phyloP scores from a whole-genome alignment of 2,113 vertebrate genomes.

The Silurus meridionalis region DNA sequence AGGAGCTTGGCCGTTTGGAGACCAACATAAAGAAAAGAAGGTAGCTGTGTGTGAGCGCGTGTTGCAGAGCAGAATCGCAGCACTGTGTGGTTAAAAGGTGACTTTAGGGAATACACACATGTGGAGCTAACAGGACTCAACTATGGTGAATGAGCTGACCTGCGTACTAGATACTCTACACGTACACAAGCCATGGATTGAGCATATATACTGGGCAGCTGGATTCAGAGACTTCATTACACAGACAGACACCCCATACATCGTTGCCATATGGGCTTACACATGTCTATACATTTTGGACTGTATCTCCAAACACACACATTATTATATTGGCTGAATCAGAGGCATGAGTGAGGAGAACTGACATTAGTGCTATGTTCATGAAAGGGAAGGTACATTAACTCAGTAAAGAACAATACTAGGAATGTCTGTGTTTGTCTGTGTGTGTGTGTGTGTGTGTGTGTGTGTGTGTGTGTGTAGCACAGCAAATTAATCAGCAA shows the following conservation, averaged over 20 bases:
- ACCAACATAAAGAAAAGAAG: conserved; percentile 82
- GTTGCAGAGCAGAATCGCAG: conserved; percentile 44
- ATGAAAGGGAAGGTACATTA: not conserved
- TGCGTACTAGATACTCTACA: conserved; percentile 3
- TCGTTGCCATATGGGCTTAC: conserved; percentile 15
- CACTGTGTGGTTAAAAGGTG: conserved; percentile 32
- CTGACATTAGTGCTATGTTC: conserved; percentile 49
- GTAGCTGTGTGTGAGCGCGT: conserved; percentile 67
- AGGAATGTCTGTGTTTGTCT: not conserved
- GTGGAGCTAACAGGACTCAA: conserved; percentile 11
- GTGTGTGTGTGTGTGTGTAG: not conserved
- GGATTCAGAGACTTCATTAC: conserved; percentile 18
- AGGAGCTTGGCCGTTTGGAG: conserved; percentile 86
- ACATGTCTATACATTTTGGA: conserved; percentile 3
- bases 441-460: not conserved
- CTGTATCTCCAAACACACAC: conserved; percentile 12
- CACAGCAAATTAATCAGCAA: conserved; percentile 27
- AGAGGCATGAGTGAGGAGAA: not conserved
- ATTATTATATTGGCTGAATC: conserved; percentile 17
- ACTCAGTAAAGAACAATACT: not conserved
- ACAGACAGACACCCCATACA: conserved; percentile 27
- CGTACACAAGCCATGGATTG: conserved; percentile 13
- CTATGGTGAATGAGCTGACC: conserved; percentile 3
- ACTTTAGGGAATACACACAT: not conserved
- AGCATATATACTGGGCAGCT: not conserved